Evolutionary conservation across 2,797 vertebrate genomes (phyloP).

Genomic region (Notamacropus eugenii): DNA sequence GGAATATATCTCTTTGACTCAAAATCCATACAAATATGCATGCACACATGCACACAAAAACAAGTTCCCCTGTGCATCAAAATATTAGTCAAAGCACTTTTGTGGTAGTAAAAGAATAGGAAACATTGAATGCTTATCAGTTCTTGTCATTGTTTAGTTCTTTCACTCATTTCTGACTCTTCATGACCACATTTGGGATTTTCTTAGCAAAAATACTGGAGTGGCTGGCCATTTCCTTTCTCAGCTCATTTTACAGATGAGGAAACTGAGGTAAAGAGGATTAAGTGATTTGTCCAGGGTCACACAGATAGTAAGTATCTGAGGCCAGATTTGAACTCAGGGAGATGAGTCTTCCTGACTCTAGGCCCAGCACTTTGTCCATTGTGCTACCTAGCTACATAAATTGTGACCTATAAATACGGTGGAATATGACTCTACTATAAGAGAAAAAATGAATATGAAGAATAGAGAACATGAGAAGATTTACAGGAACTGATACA

Average conservation of each 20-base stretch:
- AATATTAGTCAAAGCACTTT: neutral
- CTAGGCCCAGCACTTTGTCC: too few species aligned
- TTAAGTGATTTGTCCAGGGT: too few species aligned
- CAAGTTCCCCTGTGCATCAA: neutral
- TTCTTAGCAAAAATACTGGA: neutral
- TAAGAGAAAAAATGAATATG: neutral
- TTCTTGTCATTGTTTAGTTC: neutral
- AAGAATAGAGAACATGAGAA: neutral
- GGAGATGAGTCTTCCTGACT: too few species aligned
- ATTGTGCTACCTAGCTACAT: neutral
- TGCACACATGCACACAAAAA: too few species aligned
- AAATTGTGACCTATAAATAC: neutral
- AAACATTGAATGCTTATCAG: neutral
- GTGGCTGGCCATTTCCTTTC: neutral
- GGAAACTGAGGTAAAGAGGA: too few species aligned
- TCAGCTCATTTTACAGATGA: too few species aligned
- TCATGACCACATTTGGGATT: neutral
- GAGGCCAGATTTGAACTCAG: too few species aligned
- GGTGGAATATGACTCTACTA: neutral
- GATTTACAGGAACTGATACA: neutral
- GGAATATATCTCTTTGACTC: neutral
- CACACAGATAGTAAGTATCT: too few species aligned
- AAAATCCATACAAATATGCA: too few species aligned
- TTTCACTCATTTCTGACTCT: neutral
- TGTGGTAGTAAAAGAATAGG: neutral